Evolutionary conservation across 1,140 invertebrate genomes (phyloP).

Genomic region (Halyomorpha halys): DNA sequence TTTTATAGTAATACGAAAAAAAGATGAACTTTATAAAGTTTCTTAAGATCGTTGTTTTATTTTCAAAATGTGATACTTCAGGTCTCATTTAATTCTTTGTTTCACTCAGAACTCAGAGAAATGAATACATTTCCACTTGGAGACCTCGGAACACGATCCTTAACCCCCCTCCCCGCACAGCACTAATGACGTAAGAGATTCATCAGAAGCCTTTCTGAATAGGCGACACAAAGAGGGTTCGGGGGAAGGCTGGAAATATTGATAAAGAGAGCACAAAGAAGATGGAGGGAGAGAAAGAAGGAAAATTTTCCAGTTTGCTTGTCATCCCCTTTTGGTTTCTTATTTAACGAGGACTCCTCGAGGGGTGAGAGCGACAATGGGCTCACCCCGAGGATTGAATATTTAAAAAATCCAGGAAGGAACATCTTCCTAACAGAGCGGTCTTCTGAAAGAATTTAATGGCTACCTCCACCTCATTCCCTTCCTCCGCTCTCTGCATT

Average conservation of each 20-base stretch:
- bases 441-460: slow-evolving; percentile 4
- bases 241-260: neutral
- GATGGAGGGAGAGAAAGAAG: neutral
- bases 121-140: too few relatives aligned
- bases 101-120: too few relatives aligned
- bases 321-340: slow-evolving; percentile 3
- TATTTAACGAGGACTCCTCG: neutral
- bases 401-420: slow-evolving; percentile 2
- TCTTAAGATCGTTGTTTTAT: too few relatives aligned
- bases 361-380: neutral
- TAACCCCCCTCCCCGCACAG: too few relatives aligned
- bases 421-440: neutral
- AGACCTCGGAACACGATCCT: too few relatives aligned
- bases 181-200: too few relatives aligned
- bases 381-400: neutral
- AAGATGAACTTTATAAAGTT: too few relatives aligned
- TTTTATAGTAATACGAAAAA: too few relatives aligned
- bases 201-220: too few relatives aligned
- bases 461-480: neutral
- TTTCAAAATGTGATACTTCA: too few relatives aligned
- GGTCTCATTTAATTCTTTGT: too few relatives aligned
- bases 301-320: slow-evolving; percentile 10
- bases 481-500: too few relatives aligned
- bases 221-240: neutral
- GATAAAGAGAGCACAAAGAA: neutral